Evolutionary conservation across 2,797 vertebrate genomes (phyloP).

Genomic region (Myripristis jacobus): DNA sequence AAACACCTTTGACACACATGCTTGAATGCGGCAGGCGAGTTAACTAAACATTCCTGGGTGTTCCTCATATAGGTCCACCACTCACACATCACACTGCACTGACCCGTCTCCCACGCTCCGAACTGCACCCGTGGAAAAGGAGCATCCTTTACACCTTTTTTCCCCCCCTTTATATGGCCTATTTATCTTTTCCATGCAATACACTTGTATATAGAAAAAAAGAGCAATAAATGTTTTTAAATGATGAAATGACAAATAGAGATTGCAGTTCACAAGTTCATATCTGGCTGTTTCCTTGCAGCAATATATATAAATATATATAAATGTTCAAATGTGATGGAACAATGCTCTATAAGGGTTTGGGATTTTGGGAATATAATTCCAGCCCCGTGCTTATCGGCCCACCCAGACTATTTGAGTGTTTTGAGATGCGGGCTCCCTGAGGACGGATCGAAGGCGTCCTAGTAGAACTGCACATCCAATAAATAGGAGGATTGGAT

Average conservation of each 20-base stretch:
- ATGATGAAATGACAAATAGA: background rate
- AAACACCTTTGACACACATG: conserved; percentile 84
- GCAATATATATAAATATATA: conserved; percentile 5
- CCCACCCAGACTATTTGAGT: conserved; percentile 82
- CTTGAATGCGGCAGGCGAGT: conserved; percentile 77
- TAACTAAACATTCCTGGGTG: conserved; percentile 84
- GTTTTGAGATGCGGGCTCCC: conserved; percentile 81
- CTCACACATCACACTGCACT: conserved; percentile 61
- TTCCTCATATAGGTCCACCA: conserved; percentile 75
- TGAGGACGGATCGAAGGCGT: conserved; percentile 79
- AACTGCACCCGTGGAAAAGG: conserved; percentile 41
- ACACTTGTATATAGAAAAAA: background rate
- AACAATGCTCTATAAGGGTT: conserved; percentile 66
- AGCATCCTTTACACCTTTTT: background rate
- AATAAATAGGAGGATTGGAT: conserved; percentile 81
- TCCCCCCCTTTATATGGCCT: background rate
- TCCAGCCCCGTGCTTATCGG: conserved; percentile 77
- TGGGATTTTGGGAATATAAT: conserved; percentile 81
- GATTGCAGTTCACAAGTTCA: conserved; percentile 1
- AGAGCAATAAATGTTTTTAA: background rate
- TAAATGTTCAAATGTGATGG: conserved; percentile 49
- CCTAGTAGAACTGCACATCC: conserved; percentile 81
- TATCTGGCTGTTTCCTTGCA: conserved; percentile 4
- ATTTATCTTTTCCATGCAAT: conserved; percentile 11
- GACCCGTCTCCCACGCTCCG: conserved; percentile 67